Conservation (phyloP, 2,113 vertebrate genomes). For the Pseudonaja textilis region DNA sequence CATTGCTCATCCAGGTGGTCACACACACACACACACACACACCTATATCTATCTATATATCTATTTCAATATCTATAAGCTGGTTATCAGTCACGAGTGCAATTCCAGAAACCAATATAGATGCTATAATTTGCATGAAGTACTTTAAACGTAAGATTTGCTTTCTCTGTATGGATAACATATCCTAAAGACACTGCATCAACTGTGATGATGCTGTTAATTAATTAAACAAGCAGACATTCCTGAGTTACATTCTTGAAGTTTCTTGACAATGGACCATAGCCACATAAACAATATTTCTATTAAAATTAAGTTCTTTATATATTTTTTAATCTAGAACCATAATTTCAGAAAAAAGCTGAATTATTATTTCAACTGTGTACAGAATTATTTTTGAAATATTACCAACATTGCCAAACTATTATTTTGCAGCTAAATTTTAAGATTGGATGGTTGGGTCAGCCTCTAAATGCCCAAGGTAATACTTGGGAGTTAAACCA, state of each 20-base stretch:
- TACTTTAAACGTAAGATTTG: not conserved
- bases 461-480: conserved; percentile 53
- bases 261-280: not conserved
- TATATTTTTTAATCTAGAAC: not conserved
- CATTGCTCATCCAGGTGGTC: not conserved
- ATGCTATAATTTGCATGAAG: not conserved
- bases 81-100: not conserved
- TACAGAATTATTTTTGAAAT: conserved; percentile 28
- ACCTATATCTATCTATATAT: too few species aligned
- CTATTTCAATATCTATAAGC: too few species aligned
- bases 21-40: not conserved
- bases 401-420: conserved; percentile 38
- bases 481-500: conserved; percentile 48
- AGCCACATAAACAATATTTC: not conserved
- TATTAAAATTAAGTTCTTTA: not conserved
- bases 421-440: conserved; percentile 57
- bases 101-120: not conserved
- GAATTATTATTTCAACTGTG: conserved; percentile 21
- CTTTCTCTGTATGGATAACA: not conserved
- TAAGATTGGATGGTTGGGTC: conserved; percentile 46
- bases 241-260: not conserved
- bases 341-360: not conserved
- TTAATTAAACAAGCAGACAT: not conserved
- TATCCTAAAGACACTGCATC: not conserved
- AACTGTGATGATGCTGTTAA: not conserved